Percentiles rank a stretch among this genome's conserved stretches.
phyloP scores from a whole-genome alignment of 2,113 vertebrate genomes.

The Lophochroa leadbeateri region DNA sequence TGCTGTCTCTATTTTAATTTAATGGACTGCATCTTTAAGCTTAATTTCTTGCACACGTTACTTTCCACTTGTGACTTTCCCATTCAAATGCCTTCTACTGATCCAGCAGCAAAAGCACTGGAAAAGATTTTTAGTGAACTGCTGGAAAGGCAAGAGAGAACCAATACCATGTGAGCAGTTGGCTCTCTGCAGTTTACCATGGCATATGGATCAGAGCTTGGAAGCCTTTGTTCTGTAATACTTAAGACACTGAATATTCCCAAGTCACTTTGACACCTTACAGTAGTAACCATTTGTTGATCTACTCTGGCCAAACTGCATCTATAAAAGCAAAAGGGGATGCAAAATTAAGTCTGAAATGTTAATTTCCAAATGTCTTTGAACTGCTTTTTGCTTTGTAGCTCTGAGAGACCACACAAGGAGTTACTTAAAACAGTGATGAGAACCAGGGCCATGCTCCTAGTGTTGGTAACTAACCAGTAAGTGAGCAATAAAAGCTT shows the following conservation, averaged over 20 bases:
- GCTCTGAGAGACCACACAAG: neutral
- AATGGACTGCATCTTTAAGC: neutral
- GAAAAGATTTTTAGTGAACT: neutral
- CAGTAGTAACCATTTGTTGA: neutral
- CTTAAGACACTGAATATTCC: neutral
- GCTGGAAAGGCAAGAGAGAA: neutral
- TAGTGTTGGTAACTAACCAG: neutral
- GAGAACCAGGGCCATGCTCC: neutral
- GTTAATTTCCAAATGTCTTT: neutral
- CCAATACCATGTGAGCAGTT: fast-evolving
- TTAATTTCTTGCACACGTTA: neutral
- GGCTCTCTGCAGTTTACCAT: neutral
- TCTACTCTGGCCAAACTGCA: neutral
- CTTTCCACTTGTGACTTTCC: neutral
- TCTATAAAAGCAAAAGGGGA: neutral
- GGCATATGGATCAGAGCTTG: neutral
- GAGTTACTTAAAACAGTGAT: neutral
- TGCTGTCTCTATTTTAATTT: neutral
- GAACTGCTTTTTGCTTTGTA: neutral
- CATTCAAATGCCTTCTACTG: neutral
- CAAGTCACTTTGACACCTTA: neutral
- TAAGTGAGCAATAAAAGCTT: neutral
- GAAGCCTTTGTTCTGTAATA: neutral
- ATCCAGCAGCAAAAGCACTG: neutral
- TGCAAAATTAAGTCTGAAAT: neutral